Evolutionary conservation across 2,888 invertebrate species (phyloP), one percentile per base, ranked within the genome.

Genomic region (Lasioglossum morio): DNA sequence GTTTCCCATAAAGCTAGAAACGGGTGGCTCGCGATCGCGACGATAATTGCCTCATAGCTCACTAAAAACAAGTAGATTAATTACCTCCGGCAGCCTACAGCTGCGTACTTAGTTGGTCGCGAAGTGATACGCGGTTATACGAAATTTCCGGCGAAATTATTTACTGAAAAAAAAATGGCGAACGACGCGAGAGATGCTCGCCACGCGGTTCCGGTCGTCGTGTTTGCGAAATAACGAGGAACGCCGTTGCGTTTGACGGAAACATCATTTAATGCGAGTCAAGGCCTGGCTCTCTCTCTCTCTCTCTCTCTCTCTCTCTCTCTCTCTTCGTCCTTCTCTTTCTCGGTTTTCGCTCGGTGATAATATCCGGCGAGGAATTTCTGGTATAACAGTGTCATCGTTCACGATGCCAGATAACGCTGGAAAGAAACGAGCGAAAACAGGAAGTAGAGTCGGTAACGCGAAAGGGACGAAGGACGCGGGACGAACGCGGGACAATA

Each of bases 401-500:
- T 48, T 60, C 69, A 34, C 76, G 82, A 82, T 78, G 43, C 23
- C 79, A 77, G 76, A 79, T 79, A 81, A 72, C 46, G 60, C n/a
- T 8, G n/a, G 69, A 70, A 77, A 74, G 76, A 72, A 72, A 79
- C 69, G 63, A 53, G n/a, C 72, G 79, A 81, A 43, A 87, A 77
- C 78, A 84, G 87, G 81, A 87, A 87, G 87, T 82, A 76, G 72
- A 76, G 72, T 48, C 66, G 60, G 73, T 73, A 46, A 70, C 73
- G 74, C 79, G 84, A 66, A 72, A 16, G 70, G 70, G 83, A 79
- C 60, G 84, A 80, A 82, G 83, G 80, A 86, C 83, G 79, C 40
- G 82, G 83, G 84, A 85, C 74, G 82, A 70, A 77, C 77, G 77
- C 73, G 73, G 77, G 80, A 87, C 87, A 87, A 88, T 90, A 87